Evolutionary conservation across 2,113 vertebrate species (phyloP).

Genomic region (Hirundichthys speculiger): DNA sequence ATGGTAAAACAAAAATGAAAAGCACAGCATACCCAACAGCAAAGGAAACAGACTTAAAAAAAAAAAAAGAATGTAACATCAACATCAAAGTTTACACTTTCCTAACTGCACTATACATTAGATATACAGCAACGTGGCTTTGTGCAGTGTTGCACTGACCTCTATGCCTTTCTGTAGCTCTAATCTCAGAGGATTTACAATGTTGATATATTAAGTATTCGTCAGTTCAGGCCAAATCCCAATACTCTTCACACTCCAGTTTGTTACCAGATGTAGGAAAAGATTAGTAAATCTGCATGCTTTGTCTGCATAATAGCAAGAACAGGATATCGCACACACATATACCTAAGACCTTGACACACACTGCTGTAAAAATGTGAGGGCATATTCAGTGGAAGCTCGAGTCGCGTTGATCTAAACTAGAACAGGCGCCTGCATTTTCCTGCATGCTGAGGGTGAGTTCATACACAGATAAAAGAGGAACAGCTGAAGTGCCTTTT

Average conservation of each 20-base stretch:
- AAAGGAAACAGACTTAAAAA: too few species aligned
- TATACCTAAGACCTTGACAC: conserved; percentile 7
- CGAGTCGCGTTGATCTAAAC: conserved; percentile 22
- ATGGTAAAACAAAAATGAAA: too few species aligned
- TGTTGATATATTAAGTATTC: conserved; percentile 9
- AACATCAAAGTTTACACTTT: too few species aligned
- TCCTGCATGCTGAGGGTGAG: conserved; percentile 34
- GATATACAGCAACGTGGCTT: too few species aligned
- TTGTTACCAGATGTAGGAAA: conserved; percentile 49
- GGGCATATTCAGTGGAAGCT: conserved; percentile 18
- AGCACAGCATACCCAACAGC: too few species aligned
- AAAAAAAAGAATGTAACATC: too few species aligned
- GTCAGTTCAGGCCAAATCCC: conserved; percentile 28
- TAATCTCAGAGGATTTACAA: conserved; percentile 3
- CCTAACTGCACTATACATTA: too few species aligned
- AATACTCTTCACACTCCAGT: conserved; percentile 22
- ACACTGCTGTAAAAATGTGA: conserved; percentile 22
- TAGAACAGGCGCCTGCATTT: conserved; percentile 34
- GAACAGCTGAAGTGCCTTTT: conserved; percentile 50
- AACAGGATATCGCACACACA: conserved; percentile 57
- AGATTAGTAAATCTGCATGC: conserved; percentile 32
- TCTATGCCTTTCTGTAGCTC: not conserved
- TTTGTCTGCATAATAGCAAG: conserved; percentile 21
- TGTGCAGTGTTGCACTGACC: too few species aligned
- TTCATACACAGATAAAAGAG: conserved; percentile 12